Evolutionary conservation across 2,113 vertebrate genomes (phyloP).

Genomic region (Hyla sarda): DNA sequence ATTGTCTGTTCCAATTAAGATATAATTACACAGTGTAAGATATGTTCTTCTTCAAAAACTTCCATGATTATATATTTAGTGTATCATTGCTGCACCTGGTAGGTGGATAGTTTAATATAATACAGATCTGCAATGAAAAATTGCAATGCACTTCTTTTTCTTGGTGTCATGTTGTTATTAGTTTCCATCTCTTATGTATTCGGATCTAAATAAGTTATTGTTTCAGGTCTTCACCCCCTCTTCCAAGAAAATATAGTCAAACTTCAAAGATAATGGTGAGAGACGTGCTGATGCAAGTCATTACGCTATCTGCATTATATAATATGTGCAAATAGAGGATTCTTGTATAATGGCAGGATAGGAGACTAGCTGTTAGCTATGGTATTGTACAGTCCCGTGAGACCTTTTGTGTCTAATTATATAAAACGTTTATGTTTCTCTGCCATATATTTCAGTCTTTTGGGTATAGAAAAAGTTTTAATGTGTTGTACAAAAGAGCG

Average conservation of each 20-base stretch:
- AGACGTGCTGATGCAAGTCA: background rate
- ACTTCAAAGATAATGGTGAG: background rate
- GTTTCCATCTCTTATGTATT: background rate
- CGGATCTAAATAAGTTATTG: background rate
- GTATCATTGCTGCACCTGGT: constrained; percentile 25
- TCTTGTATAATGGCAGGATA: no score
- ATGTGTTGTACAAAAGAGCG: no score
- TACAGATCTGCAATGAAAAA: background rate
- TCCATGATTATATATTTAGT: constrained; percentile 3
- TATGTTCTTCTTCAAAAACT: constrained; percentile 45
- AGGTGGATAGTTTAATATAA: constrained; percentile 9
- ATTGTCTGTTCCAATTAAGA: constrained; percentile 55
- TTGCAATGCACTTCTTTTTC: background rate
- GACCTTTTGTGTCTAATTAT: background rate
- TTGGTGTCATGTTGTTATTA: background rate
- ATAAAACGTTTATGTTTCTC: no score
- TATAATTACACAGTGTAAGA: constrained; percentile 50
- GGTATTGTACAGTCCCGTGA: no score
- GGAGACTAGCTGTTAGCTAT: no score
- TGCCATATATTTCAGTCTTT: no score
- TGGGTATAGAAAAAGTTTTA: no score
- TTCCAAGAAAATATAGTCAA: background rate
- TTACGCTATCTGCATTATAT: background rate
- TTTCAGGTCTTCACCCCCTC: background rate
- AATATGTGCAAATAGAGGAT: background rate